These are phyloP conservation scores for Python bivittatus DNA, from an alignment of 2,113 vertebrate species.

Conservation along the genomic window DNA sequence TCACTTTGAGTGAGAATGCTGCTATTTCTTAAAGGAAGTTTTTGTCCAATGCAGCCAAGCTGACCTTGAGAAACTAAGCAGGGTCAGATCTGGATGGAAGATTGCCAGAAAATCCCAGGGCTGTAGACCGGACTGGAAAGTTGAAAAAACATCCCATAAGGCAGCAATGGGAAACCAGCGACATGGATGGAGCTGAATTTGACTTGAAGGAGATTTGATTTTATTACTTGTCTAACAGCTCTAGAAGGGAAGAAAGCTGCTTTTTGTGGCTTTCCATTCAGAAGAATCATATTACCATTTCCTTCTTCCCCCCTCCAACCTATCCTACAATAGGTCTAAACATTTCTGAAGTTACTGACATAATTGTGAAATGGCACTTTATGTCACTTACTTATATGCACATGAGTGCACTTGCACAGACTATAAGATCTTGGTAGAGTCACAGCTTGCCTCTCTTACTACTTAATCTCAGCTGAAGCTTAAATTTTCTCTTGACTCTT, in stretches of 20 bases:
- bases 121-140: neutral
- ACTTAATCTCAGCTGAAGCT: neutral
- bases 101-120: neutral
- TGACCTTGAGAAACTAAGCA: neutral
- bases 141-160: neutral
- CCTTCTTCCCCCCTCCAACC: neutral
- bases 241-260: neutral
- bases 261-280: neutral
- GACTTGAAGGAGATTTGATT: neutral
- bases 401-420: neutral
- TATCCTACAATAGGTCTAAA: neutral
- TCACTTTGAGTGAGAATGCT: neutral
- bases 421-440: neutral
- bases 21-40: neutral
- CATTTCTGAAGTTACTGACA: neutral
- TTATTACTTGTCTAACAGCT: neutral
- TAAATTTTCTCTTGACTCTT: neutral
- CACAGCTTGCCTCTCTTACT: neutral
- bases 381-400: neutral
- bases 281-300: neutral
- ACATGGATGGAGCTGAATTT: neutral
- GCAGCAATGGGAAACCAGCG: neutral
- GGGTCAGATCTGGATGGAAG: neutral
- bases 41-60: neutral
- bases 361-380: neutral